A percentile compares a stretch with the other conserved stretches of the same genome.
Conservation (phyloP, 2,888 invertebrate genomes). For the Autographa pulchrina region DNA sequence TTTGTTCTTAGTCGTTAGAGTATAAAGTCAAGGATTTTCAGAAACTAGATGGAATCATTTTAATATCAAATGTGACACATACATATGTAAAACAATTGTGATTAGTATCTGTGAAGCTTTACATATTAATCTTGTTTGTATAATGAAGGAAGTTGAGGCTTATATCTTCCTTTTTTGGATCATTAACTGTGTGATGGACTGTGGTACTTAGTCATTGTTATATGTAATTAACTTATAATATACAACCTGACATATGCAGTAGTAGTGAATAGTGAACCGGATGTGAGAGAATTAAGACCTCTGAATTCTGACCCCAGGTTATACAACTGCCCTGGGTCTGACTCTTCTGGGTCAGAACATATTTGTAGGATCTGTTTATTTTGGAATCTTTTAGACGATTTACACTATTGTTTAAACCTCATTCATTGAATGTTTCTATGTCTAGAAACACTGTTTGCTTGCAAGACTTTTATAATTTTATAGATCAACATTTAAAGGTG, state of each 20-base stretch:
- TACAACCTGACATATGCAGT: neutral
- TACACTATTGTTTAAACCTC: too few species aligned
- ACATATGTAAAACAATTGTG: slow-evolving; percentile 14
- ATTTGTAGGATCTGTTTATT: too few species aligned
- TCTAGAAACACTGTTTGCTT: too few species aligned
- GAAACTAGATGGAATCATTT: neutral
- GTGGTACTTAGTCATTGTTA: neutral
- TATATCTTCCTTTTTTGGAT: neutral
- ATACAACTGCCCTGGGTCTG: too few species aligned
- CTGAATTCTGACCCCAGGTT: too few species aligned
- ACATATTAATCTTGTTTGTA: slow-evolving; percentile 19
- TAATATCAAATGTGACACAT: slow-evolving; percentile 16
- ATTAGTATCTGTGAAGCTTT: slow-evolving; percentile 19
- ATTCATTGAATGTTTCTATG: too few species aligned
- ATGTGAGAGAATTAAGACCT: too few species aligned
- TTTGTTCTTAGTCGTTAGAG: slow-evolving; percentile 27
- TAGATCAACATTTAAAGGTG: too few species aligned
- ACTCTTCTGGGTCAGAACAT: too few species aligned
- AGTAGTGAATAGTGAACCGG: too few species aligned
- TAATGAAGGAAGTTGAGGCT: slow-evolving; percentile 39
- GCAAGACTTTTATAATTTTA: too few species aligned
- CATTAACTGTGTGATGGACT: neutral
- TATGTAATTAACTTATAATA: neutral
- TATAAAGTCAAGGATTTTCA: slow-evolving; percentile 13
- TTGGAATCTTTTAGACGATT: too few species aligned